A percentile compares a stretch with the other conserved stretches of the same genome.
Conservation (phyloP, 2,888 invertebrate genomes). For the Caenorhabditis afra region DNA sequence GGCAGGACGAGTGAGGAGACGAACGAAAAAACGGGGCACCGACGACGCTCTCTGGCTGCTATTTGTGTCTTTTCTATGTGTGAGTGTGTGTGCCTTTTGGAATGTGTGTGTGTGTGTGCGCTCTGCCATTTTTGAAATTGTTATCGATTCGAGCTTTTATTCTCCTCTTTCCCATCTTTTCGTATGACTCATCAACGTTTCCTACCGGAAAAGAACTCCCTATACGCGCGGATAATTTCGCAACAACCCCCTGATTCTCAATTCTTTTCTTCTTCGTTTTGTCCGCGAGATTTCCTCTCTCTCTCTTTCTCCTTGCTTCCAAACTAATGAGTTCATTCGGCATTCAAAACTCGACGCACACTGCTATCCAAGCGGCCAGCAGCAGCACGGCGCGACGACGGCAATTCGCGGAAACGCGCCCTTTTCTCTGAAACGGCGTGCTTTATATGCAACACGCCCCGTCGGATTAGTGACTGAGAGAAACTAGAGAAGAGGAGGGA, state of each 20-base stretch:
- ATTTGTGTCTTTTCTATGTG: conserved; percentile 35
- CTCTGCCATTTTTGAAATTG: conserved; percentile 29
- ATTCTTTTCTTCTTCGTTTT: conserved; percentile 15
- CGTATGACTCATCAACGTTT: conserved; percentile 1
- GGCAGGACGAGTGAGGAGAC: conserved; percentile 1
- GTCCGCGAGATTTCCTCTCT: conserved; percentile 7
- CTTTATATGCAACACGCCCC: conserved; percentile 27
- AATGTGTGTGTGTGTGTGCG: conserved; percentile 21
- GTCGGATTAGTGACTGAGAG: conserved; percentile 34
- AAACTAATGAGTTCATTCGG: conserved; percentile 18
- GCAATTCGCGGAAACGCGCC: conserved; percentile 31
- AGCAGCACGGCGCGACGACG: not conserved
- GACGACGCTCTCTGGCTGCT: conserved; percentile 12
- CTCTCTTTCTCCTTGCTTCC: conserved; percentile 9
- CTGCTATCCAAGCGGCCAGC: not conserved
- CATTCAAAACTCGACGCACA: conserved; percentile 12
- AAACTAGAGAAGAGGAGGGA: conserved; percentile 15
- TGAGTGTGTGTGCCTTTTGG: conserved; percentile 29
- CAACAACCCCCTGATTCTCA: not conserved
- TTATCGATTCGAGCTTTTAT: conserved; percentile 28
- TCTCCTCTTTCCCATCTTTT: not conserved
- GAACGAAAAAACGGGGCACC: conserved; percentile 27
- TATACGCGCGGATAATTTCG: conserved; percentile 1
- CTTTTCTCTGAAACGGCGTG: conserved; percentile 37
- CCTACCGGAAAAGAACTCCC: not conserved